Base-by-base conservation (phyloP, 1,140 invertebrate species). In the Bacillus rossius region DNA sequence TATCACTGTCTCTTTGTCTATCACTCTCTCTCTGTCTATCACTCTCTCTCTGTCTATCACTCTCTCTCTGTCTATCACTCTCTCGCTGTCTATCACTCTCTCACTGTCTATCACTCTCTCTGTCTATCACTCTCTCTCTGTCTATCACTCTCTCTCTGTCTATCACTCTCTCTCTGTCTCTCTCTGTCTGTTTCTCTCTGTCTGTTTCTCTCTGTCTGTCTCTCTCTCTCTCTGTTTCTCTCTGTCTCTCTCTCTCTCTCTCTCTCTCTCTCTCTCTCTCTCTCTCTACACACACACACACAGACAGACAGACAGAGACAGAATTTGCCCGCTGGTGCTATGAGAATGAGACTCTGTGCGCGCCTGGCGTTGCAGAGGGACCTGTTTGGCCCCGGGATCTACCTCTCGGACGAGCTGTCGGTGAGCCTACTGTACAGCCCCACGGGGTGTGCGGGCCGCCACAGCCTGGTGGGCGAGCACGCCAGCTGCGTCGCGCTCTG, bases 401-500 rank as follows among this genome's bases (percentile, higher is more conserved):
- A 91, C 69, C 71, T 91, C 42, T 87, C 86, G 2, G 81, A 81
- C 65, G 86, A 91, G 72, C 73, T 90, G 67, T 81, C 79, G 61
- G 76, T 87, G 19, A 85, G 82, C 67, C 69, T 91, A 49, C 77
- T 79, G 8, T 87, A 84, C 65, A 87, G 86, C 69, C 86, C 85
- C 14, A 78, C 78, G 45, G 83, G 86, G 0, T 80, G 82, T 60
- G 82, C 82, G 8, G 91, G 90, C 88, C 82, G 83, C 8, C 81
- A 82, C 23, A 91, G 88, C 67, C 69, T 78, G 26, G 76, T 91
- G 34, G 89, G 89, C 3, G 79, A 81, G 19, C 79, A 86, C 55
- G 72, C 91, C 26, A 86, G 86, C 23, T 88, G 87, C 70, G 77
- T 92, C 19, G 89, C 89, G 14, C 70, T 92, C 20, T 88, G 89